Percentiles rank a stretch among this genome's conserved stretches.
phyloP scores from a whole-genome alignment of 2,113 vertebrate genomes.

The Myanophis thanlyinensis region DNA sequence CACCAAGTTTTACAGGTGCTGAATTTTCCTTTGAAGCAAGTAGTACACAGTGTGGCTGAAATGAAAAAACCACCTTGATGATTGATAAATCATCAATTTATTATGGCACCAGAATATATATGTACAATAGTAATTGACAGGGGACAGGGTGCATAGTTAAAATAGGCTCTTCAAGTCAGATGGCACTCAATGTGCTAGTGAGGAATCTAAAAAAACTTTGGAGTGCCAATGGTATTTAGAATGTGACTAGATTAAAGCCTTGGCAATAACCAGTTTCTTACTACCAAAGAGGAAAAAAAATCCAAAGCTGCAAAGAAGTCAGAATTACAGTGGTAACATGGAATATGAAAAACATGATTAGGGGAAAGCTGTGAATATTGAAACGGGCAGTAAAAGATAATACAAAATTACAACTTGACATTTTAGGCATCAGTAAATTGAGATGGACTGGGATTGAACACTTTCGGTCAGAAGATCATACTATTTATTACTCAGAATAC shows the following conservation, averaged over 20 bases:
- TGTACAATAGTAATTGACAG: neutral
- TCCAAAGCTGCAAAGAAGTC: neutral
- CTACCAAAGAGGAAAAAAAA: neutral
- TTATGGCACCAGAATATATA: conserved; percentile 4
- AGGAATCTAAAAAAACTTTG: neutral
- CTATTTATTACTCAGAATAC: neutral
- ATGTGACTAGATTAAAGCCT: neutral
- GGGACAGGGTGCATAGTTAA: neutral
- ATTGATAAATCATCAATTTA: conserved; percentile 17
- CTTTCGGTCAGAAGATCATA: neutral
- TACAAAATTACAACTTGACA: neutral
- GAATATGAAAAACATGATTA: neutral
- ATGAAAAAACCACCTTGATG: conserved; percentile 49
- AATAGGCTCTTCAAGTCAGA: neutral
- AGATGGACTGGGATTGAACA: neutral
- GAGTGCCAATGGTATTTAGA: neutral
- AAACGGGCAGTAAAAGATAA: neutral
- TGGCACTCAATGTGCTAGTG: neutral
- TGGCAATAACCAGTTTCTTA: neutral
- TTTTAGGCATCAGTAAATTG: neutral
- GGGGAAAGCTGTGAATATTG: neutral
- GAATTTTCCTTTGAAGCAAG: conserved; percentile 98
- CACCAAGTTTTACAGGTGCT: conserved; percentile 94
- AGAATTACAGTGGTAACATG: neutral
- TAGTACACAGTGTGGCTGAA: conserved; percentile 96